phyloP scores from a whole-genome alignment of 2,113 vertebrate genomes.

The Carettochelys insculpta region DNA sequence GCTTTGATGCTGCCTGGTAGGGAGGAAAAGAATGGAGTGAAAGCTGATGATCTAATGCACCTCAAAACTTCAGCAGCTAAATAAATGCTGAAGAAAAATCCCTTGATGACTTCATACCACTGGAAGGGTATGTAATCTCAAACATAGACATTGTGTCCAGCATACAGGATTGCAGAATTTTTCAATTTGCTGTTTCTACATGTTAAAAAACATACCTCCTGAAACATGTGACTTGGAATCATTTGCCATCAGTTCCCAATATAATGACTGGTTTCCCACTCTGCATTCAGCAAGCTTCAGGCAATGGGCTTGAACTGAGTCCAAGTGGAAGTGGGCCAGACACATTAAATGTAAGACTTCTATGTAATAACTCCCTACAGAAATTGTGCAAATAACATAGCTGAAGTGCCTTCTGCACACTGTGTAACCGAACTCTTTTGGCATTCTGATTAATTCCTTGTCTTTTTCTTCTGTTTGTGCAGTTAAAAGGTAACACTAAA shows the following conservation, averaged over 20 bases:
- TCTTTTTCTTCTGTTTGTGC: conserved; percentile 49
- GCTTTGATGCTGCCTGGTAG: not conserved
- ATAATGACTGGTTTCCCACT: conserved; percentile 79
- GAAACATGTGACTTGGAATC: conserved; percentile 76
- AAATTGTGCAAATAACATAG: conserved; percentile 79
- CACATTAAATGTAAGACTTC: conserved; percentile 77
- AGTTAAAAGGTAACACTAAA: conserved; percentile 52
- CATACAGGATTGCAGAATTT: conserved; percentile 71
- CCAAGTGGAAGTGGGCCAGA: conserved; percentile 79
- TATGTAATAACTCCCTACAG: conserved; percentile 77
- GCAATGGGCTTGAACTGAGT: conserved; percentile 74
- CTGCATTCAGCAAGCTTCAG: conserved; percentile 71
- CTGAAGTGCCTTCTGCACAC: conserved; percentile 71
- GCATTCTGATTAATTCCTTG: conserved; percentile 65
- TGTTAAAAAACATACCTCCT: conserved; percentile 74
- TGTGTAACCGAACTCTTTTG: conserved; percentile 66
- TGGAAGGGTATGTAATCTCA: conserved; percentile 68
- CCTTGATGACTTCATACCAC: conserved; percentile 45
- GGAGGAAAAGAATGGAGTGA: conserved; percentile 22
- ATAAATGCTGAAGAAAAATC: conserved; percentile 61
- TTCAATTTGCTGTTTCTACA: conserved; percentile 75
- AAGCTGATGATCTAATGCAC: not conserved
- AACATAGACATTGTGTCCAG: conserved; percentile 55
- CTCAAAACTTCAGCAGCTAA: conserved; percentile 54
- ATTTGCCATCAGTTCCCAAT: conserved; percentile 76